A percentile compares a stretch with the other conserved stretches of the same genome.
These are phyloP conservation scores for Stichodactyla helianthus DNA, from an alignment of 64 coral and sea anemone species.

Conservation along the genomic window DNA sequence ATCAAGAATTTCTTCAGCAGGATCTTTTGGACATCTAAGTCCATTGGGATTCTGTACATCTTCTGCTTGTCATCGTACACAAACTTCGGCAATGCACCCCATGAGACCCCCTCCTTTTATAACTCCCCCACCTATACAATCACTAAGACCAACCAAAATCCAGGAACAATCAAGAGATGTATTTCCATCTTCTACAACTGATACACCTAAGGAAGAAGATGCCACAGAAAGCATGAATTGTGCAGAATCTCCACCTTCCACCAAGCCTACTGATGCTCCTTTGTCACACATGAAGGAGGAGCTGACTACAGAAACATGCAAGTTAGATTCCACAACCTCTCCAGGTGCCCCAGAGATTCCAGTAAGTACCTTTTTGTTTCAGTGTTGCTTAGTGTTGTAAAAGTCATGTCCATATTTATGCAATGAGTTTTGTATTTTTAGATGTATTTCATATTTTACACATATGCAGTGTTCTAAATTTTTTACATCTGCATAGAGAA, in stretches of 20 bases:
- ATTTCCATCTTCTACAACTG: constrained; percentile 71
- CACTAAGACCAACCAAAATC: constrained; percentile 48
- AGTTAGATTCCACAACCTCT: constrained; percentile 85
- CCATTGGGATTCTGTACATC: constrained; percentile 89
- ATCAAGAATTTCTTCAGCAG: constrained; percentile 80
- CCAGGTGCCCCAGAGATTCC: constrained; percentile 59
- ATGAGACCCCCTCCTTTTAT: constrained; percentile 59
- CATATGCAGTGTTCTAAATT: no score
- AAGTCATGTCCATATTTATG: no score
- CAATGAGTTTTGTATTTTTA: no score
- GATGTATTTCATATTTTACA: no score
- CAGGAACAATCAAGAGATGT: constrained; percentile 45
- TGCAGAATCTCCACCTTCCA: constrained; percentile 42
- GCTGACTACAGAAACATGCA: constrained; percentile 49
- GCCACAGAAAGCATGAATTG: constrained; percentile 61
- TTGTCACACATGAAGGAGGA: constrained; percentile 58
- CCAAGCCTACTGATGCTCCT: constrained; percentile 16
- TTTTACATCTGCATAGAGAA: no score
- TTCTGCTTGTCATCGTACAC: constrained; percentile 48
- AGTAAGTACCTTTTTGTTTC: constrained; percentile 1
- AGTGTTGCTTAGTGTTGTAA: no score
- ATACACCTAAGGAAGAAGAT: constrained; percentile 50
- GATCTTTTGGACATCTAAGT: constrained; percentile 95
- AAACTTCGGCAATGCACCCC: constrained; percentile 18
- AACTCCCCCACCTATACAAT: constrained; percentile 57